These are phyloP conservation scores for Zaprionus taronus DNA, from an alignment of 1,140 invertebrate species.

Conservation along the genomic window DNA sequence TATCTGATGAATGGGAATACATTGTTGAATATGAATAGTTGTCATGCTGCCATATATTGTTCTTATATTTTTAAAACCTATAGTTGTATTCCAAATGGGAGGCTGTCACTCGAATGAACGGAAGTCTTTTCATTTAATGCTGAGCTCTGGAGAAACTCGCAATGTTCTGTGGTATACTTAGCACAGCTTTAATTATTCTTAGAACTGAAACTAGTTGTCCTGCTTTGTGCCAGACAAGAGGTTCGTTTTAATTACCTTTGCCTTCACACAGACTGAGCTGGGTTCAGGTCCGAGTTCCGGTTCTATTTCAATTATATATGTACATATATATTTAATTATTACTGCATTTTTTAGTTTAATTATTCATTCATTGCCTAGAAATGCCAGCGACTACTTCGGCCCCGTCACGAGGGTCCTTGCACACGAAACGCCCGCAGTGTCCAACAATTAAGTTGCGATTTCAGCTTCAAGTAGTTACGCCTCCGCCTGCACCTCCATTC, in stretches of 20 bases:
- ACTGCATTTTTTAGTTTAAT: background rate
- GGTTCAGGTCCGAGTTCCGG: background rate
- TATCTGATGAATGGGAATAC: no score
- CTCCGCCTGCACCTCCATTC: background rate
- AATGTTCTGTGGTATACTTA: background rate
- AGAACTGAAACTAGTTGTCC: background rate
- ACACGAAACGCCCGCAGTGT: constrained; percentile 3
- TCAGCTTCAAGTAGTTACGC: background rate
- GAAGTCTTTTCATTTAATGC: no score
- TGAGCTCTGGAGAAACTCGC: no score
- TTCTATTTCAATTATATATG: background rate
- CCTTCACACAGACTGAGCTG: background rate
- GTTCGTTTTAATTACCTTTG: background rate
- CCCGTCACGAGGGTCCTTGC: background rate
- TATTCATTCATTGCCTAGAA: constrained; percentile 9
- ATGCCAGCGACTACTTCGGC: background rate
- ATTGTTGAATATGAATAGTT: background rate
- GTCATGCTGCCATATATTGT: background rate
- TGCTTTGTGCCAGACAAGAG: background rate
- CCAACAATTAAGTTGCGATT: constrained; percentile 24
- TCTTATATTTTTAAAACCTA: background rate
- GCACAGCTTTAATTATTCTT: background rate
- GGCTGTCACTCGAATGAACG: no score
- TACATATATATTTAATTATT: constrained; percentile 4
- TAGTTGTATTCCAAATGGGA: no score